Conservation (phyloP, 2,888 invertebrate species). For the Cosmia pyralina region DNA sequence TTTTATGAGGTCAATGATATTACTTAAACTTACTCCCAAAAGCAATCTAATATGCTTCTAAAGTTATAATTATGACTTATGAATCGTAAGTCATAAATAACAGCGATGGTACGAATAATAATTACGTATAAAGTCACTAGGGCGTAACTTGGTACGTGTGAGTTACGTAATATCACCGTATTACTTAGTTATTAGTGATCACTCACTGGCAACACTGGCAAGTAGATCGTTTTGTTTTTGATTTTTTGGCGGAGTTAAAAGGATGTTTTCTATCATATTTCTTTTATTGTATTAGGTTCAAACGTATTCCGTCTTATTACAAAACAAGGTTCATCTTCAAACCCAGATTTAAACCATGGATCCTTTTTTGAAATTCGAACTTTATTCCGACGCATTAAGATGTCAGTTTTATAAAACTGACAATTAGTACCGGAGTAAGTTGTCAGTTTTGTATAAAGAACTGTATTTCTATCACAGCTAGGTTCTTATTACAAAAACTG, state of each 20-base stretch:
- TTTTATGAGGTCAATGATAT: constrained; percentile 33
- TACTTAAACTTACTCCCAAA: constrained; percentile 43
- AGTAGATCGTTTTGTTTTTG: constrained; percentile 24
- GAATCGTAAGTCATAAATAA: too few species aligned
- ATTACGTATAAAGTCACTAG: constrained; percentile 53
- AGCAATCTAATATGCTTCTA: constrained; percentile 52
- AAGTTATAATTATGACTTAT: constrained; percentile 45
- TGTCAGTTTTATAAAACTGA: too few species aligned
- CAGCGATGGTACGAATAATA: constrained; percentile 46
- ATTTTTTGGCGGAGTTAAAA: constrained; percentile 25
- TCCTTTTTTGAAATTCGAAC: too few species aligned
- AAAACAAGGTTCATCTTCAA: too few species aligned
- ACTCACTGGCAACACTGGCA: constrained; percentile 49
- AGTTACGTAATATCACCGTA: constrained; percentile 51
- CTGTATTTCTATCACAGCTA: too few species aligned
- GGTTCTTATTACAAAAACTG: too few species aligned
- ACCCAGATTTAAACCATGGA: too few species aligned
- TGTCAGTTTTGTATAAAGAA: too few species aligned
- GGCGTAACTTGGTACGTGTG: constrained; percentile 57
- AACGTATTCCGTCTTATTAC: too few species aligned
- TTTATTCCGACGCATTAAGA: too few species aligned
- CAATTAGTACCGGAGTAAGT: too few species aligned
- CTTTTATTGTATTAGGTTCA: background rate
- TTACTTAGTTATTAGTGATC: constrained; percentile 62
- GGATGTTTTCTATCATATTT: constrained; percentile 5